Percentiles rank a stretch among this genome's conserved stretches.
Conservation (phyloP, 2,797 vertebrate species). For the Denticeps clupeoides region DNA sequence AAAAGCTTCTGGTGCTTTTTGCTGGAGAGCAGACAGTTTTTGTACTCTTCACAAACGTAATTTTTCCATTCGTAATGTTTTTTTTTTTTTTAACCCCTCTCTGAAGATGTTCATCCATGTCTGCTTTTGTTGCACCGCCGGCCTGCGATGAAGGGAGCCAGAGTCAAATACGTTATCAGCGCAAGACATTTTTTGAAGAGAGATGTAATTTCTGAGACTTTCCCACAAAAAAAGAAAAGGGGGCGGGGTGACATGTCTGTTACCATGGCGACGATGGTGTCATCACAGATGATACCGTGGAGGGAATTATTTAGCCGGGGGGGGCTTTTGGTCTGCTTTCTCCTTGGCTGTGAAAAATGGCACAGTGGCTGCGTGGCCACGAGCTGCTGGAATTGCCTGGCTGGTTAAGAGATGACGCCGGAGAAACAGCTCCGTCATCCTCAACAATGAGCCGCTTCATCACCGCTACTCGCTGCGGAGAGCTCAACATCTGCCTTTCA, state of each 20-base stretch:
- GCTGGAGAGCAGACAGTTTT: no score
- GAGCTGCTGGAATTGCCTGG: not conserved
- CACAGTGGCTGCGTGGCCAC: no score
- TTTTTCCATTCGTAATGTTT: no score
- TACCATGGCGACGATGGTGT: slow-evolving; percentile 16
- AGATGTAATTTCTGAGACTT: slow-evolving; percentile 2
- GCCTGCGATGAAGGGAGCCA: not conserved
- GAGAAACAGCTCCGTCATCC: slow-evolving; percentile 1
- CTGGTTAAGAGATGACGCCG: not conserved
- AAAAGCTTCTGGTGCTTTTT: no score
- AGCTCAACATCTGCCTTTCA: not conserved
- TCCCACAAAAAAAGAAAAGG: not conserved
- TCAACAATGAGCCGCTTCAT: slow-evolving; percentile 4
- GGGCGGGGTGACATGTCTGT: slow-evolving; percentile 8
- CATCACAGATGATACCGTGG: not conserved
- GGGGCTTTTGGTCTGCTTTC: not conserved
- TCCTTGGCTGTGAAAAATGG: not conserved
- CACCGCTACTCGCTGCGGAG: not conserved
- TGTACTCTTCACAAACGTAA: no score
- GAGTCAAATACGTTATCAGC: not conserved
- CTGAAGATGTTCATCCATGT: not conserved
- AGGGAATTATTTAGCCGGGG: not conserved
- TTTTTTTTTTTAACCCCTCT: not conserved
- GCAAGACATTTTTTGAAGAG: not conserved
- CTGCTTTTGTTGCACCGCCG: not conserved